Conservation (phyloP, 2,888 invertebrate species). For the Trissoscelio sp. region DNA sequence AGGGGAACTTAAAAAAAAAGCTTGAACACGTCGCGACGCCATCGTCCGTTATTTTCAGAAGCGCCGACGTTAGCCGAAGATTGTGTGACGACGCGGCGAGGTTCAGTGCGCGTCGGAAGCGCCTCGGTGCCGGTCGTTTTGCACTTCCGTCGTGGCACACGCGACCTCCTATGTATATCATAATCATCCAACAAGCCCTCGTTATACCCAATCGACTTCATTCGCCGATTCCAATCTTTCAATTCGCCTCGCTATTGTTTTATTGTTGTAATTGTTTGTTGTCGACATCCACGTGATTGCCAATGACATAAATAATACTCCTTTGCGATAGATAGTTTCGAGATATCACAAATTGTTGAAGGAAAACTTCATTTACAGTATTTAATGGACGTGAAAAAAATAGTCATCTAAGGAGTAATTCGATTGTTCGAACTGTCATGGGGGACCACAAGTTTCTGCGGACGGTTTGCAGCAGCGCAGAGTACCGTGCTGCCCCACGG, state of each 20-base stretch:
- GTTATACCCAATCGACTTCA: conserved; percentile 42
- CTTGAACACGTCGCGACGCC: conserved; percentile 66
- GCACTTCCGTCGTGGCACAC: conserved; percentile 45
- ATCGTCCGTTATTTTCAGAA: conserved; percentile 74
- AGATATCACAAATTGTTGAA: no score
- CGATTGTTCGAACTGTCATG: conserved; percentile 44
- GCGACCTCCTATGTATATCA: conserved; percentile 46
- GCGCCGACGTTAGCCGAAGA: conserved; percentile 59
- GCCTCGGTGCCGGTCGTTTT: conserved; percentile 55
- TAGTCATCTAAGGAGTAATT: no score
- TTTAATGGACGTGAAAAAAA: no score
- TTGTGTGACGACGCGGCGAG: conserved; percentile 44
- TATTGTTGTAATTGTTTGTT: neutral
- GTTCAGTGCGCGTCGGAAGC: conserved; percentile 67
- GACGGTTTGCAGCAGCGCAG: conserved; percentile 48
- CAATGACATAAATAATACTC: no score
- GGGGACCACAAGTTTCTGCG: conserved; percentile 58
- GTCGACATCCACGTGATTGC: neutral
- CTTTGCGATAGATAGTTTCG: no score
- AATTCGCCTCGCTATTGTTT: conserved; percentile 31
- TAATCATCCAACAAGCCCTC: conserved; percentile 32
- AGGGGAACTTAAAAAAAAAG: conserved; percentile 38
- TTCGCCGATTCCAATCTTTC: conserved; percentile 49
- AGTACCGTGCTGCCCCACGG: conserved; percentile 67
- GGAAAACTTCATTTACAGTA: no score